Base-by-base conservation (phyloP, 2,888 invertebrate species). In the Julus scandinavius region DNA sequence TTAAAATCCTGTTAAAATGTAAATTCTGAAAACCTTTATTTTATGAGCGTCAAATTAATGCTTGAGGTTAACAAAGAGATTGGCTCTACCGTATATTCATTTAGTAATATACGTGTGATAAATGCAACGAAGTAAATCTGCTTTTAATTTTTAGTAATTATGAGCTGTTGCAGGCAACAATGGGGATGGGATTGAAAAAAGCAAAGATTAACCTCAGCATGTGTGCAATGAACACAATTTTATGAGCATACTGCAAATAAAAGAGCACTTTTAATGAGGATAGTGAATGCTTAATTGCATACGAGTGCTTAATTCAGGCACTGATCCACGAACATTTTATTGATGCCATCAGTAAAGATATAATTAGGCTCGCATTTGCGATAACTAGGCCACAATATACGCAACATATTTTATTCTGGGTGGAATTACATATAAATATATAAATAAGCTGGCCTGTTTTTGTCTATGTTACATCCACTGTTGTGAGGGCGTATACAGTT, bases 251-350 rank as follows among this genome's bases (percentile, higher is more conserved):
- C 63, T 63, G 63, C n/a, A 63, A 20, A 63, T 63, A 63, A 63
- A 63, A 63, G 58, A 58, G 63, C 63, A 63, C 4, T 63, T 63
- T 63, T 63, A 63, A 63, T 63, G 63, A 63, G 63, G 63, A n/a
- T 63, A 63, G 13, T 20, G 5, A 63, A 63, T 63, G 63, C 63
- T 20, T 63, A 63, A 63, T 63, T n/a, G 20, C 20, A 4, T 63
- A 63, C 63, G 63, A 63, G n/a, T 63, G n/a, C 63, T 63, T 63
- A 63, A 20, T n/a, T 63, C 63, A 63, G n/a, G 63, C 63, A 63
- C 63, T 63, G 63, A 63, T 63, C n/a, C 63, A 63, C 15, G 63
- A 20, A n/a, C 63, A 63, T 20, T 63, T 63, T 63, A 63, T 63
- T 63, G 20, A 63, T 63, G 63, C 9, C 63, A n/a, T 63, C 63